Evolutionary conservation across 2,888 invertebrate species (phyloP).

Genomic region (Eurois occulta): DNA sequence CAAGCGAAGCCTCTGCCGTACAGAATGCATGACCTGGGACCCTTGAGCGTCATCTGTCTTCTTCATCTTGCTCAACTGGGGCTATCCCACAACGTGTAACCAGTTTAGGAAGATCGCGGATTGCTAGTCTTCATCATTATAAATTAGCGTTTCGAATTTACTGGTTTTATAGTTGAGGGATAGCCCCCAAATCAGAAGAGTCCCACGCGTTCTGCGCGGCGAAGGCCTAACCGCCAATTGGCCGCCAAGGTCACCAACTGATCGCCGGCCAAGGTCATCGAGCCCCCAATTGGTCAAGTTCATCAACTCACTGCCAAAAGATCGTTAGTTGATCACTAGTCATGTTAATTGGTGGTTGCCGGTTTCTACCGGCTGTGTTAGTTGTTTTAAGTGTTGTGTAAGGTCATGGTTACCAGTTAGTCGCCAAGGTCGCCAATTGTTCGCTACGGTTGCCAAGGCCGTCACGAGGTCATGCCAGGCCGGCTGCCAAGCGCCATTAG

Average conservation of each 20-base stretch:
- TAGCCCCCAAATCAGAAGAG: slow-evolving; percentile 9
- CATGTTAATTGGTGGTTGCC: slow-evolving; percentile 70
- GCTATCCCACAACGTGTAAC: slow-evolving; percentile 17
- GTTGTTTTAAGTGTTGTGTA: slow-evolving; percentile 68
- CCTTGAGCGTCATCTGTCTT: background rate
- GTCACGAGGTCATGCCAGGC: slow-evolving; percentile 71
- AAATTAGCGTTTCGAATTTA: slow-evolving; percentile 20
- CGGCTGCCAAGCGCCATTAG: slow-evolving; percentile 82
- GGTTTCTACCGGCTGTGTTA: slow-evolving; percentile 62
- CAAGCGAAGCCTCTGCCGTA: slow-evolving; percentile 40
- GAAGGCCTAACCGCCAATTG: slow-evolving; percentile 63
- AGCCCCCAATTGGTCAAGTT: slow-evolving; percentile 69
- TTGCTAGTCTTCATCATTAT: slow-evolving; percentile 9
- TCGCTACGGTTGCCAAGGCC: slow-evolving; percentile 70
- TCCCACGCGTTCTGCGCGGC: slow-evolving; percentile 44
- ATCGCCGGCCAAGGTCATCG: slow-evolving; percentile 62
- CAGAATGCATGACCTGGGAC: slow-evolving; percentile 21
- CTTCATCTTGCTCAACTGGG: slow-evolving; percentile 24
- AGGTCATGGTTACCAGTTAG: slow-evolving; percentile 66
- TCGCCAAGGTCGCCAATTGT: slow-evolving; percentile 66
- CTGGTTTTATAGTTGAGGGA: slow-evolving; percentile 9
- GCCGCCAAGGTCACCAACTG: slow-evolving; percentile 70
- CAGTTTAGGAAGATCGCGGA: slow-evolving; percentile 20
- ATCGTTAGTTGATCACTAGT: slow-evolving; percentile 72
- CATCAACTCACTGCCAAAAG: slow-evolving; percentile 74